Percentiles rank a stretch among this genome's conserved stretches.
Conservation (phyloP, 1,140 invertebrate genomes). For the Leptopilina clavipes region DNA sequence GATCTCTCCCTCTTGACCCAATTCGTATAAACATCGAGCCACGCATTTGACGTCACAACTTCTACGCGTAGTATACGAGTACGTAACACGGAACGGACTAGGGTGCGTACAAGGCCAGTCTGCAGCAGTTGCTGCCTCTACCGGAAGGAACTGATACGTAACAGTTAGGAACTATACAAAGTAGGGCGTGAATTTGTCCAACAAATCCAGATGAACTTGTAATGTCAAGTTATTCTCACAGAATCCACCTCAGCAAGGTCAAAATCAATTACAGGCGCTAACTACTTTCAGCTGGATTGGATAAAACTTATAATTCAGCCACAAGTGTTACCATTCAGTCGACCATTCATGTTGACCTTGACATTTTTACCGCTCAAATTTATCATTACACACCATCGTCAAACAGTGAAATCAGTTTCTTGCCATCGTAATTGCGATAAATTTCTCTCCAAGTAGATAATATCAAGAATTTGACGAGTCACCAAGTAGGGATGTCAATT, state of each 20-base stretch:
- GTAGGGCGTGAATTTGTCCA: constrained; percentile 12
- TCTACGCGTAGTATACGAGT: constrained; percentile 40
- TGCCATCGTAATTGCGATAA: no score
- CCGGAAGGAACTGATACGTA: constrained; percentile 34
- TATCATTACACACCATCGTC: no score
- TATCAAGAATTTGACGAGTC: no score
- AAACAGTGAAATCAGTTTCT: not conserved
- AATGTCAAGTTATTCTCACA: constrained; percentile 13
- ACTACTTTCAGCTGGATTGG: not conserved
- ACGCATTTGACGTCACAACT: constrained; percentile 55
- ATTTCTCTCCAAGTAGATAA: no score
- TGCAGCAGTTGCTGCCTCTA: constrained; percentile 4
- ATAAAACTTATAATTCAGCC: not conserved
- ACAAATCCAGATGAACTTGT: constrained; percentile 24
- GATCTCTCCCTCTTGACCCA: constrained; percentile 67
- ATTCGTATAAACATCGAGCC: constrained; percentile 63
- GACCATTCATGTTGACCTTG: not conserved
- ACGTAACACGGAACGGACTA: constrained; percentile 37
- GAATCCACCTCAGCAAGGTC: not conserved
- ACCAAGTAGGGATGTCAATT: no score
- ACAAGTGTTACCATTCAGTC: not conserved
- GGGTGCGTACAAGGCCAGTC: constrained; percentile 58
- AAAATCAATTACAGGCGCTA: not conserved
- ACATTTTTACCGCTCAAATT: not conserved
- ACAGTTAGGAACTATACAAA: constrained; percentile 22